These are phyloP conservation scores for Epinotia brunnichana DNA, from an alignment of 2,888 invertebrate genomes.

Conservation along the genomic window DNA sequence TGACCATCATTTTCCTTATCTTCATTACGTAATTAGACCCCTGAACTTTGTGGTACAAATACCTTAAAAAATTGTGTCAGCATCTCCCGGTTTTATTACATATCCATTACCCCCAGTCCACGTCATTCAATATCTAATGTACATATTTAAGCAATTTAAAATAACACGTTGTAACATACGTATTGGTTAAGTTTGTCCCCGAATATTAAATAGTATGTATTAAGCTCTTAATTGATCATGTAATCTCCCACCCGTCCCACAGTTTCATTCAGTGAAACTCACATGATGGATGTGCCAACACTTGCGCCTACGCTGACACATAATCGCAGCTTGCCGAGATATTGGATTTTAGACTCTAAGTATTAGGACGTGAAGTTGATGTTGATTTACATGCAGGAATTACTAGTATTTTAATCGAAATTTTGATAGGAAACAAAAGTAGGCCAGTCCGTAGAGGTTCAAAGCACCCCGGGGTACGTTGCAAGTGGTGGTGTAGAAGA, in stretches of 20 bases:
- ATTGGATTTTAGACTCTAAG: background rate
- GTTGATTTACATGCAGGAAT: background rate
- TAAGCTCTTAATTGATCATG: conserved; percentile 23
- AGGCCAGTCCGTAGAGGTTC: no score
- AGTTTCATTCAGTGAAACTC: conserved; percentile 28
- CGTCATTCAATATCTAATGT: no score
- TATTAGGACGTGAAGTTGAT: background rate
- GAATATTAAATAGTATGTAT: background rate
- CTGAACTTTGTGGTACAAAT: no score
- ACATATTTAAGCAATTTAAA: no score
- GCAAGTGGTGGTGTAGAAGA: no score
- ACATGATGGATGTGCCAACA: conserved; percentile 33
- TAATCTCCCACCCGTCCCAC: conserved; percentile 17
- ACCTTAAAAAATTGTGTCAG: no score
- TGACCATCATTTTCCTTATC: no score
- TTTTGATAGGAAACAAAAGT: conserved; percentile 3
- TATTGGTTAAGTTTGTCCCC: background rate
- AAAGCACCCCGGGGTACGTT: no score
- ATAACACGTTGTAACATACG: no score
- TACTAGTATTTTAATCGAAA: background rate
- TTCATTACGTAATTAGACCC: no score
- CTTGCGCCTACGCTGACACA: conserved; percentile 34
- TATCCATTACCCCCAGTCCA: background rate
- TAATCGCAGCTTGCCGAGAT: background rate
- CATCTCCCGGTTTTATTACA: no score